A percentile compares a stretch with the other conserved stretches of the same genome.
These are phyloP conservation scores for Melinaea menophilus DNA, from an alignment of 2,888 invertebrate species.

Conservation along the genomic window DNA sequence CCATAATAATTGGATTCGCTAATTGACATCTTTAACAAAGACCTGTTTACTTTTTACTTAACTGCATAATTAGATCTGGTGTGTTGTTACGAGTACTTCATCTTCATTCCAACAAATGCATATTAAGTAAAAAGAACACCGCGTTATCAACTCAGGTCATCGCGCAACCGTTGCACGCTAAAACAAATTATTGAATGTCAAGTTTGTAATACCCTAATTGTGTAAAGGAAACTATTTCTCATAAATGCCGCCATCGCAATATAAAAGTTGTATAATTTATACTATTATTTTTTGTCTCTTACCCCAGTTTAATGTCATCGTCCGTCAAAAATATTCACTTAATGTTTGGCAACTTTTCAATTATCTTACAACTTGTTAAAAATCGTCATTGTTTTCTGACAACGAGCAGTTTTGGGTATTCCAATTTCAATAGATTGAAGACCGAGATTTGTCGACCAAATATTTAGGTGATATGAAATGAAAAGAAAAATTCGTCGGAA, in stretches of 20 bases:
- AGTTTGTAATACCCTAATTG: no score
- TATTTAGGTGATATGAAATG: neutral
- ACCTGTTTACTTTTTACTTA: no score
- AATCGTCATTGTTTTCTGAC: conserved; percentile 91
- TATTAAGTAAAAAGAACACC: conserved; percentile 52
- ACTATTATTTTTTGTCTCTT: conserved; percentile 31
- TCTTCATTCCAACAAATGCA: no score
- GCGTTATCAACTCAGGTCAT: conserved; percentile 85
- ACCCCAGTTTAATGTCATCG: conserved; percentile 97
- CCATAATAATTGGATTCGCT: no score
- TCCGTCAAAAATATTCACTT: conserved; percentile 93
- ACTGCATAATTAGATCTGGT: no score
- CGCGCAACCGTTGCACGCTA: conserved; percentile 82
- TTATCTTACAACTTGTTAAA: conserved; percentile 70
- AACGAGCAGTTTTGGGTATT: conserved; percentile 92
- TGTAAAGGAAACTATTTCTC: neutral
- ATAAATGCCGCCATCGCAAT: no score
- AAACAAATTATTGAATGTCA: conserved; percentile 1
- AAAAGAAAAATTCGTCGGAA: no score
- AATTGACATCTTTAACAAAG: no score
- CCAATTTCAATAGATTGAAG: conserved; percentile 83
- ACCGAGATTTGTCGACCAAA: conserved; percentile 67
- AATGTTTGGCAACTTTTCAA: conserved; percentile 59
- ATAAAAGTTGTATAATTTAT: no score
- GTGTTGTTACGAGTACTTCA: no score